These are phyloP conservation scores for Heterodera schachtii DNA, from an alignment of 1,140 invertebrate genomes.

Conservation along the genomic window DNA sequence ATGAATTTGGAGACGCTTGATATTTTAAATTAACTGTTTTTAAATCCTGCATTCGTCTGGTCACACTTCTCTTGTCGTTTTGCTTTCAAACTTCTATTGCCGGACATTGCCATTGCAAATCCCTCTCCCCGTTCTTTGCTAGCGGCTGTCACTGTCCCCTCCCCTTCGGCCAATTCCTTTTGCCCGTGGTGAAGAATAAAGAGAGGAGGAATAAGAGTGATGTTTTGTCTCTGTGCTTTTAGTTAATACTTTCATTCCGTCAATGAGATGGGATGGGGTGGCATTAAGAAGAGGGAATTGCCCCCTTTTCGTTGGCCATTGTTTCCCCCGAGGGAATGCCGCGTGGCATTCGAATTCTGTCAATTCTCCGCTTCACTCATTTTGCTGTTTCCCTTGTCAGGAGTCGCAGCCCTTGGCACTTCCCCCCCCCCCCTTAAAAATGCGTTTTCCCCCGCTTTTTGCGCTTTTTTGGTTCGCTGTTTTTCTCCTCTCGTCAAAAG, in stretches of 20 bases:
- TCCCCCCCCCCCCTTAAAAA: too few relatives aligned
- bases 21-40: too few relatives aligned
- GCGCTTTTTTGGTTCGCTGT: background rate
- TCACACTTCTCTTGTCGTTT: too few relatives aligned
- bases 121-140: too few relatives aligned
- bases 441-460: background rate
- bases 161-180: background rate
- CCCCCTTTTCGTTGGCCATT: background rate
- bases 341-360: constrained; percentile 4
- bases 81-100: too few relatives aligned
- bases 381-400: background rate
- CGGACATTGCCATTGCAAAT: too few relatives aligned
- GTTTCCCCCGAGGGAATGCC: background rate
- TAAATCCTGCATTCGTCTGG: too few relatives aligned
- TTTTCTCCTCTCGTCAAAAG: background rate
- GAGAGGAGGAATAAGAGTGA: background rate
- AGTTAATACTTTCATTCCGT: background rate
- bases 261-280: too few relatives aligned
- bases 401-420: too few relatives aligned
- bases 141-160: background rate
- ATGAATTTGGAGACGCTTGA: too few relatives aligned
- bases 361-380: background rate
- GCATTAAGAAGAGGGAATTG: background rate
- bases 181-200: background rate
- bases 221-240: background rate